These are phyloP conservation scores for Leptocoma aspasia DNA, from an alignment of 2,113 vertebrate species.

Conservation along the genomic window DNA sequence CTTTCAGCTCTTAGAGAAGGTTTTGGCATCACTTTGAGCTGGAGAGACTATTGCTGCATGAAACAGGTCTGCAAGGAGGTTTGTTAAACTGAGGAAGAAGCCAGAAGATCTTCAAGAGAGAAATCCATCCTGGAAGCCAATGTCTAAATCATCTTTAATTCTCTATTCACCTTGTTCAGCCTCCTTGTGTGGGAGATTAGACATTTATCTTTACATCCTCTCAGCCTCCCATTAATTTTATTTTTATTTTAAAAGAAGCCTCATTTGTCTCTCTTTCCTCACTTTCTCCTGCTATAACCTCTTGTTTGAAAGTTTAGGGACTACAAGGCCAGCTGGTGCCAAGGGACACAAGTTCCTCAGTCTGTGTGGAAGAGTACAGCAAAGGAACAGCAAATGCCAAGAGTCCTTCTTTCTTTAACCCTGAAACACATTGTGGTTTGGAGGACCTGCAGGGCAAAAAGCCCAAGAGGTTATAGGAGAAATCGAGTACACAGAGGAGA, in stretches of 20 bases:
- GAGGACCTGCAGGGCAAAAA: neutral
- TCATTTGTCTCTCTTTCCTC: neutral
- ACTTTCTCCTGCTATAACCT: neutral
- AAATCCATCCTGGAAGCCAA: neutral
- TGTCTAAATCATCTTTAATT: neutral
- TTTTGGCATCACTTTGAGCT: neutral
- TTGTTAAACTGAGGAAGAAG: neutral
- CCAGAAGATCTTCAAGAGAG: neutral
- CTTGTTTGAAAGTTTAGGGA: neutral
- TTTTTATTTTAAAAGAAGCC: neutral
- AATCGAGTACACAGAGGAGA: neutral
- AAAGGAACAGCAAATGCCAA: neutral
- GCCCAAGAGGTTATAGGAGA: neutral
- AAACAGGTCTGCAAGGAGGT: neutral
- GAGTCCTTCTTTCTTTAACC: neutral
- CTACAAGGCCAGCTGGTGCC: neutral
- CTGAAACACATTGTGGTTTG: neutral
- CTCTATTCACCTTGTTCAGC: neutral
- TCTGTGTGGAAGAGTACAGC: neutral
- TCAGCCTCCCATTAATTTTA: neutral
- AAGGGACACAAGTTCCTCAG: neutral
- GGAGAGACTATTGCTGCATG: neutral
- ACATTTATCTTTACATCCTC: neutral
- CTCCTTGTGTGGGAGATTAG: rapidly evolving
- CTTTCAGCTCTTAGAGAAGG: neutral